phyloP scores from a whole-genome alignment of 2,113 vertebrate species.

The Lanius ludovicianus region DNA sequence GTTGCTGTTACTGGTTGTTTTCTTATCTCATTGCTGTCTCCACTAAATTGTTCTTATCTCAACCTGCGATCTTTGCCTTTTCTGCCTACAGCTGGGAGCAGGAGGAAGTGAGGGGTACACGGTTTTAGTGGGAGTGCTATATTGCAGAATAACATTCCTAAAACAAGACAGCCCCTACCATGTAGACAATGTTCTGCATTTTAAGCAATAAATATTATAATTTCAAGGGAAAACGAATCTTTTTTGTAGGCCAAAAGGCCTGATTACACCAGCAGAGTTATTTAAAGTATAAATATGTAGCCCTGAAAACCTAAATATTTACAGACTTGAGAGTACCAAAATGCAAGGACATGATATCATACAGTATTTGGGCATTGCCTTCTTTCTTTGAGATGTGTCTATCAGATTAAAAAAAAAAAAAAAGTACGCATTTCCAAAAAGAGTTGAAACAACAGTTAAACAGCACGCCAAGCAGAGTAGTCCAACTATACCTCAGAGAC shows the following conservation, averaged over 20 bases:
- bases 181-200: background rate
- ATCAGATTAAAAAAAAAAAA: background rate
- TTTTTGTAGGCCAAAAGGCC: background rate
- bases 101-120: background rate
- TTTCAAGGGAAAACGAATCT: background rate
- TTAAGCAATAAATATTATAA: background rate
- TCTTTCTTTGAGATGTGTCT: background rate
- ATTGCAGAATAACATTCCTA: background rate
- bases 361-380: background rate
- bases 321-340: background rate
- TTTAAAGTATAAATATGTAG: background rate
- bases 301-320: background rate
- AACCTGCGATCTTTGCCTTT: fast-evolving
- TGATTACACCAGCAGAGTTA: background rate
- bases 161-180: background rate
- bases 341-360: background rate
- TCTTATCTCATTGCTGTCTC: background rate
- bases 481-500: background rate
- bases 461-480: background rate
- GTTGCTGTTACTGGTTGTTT: background rate
- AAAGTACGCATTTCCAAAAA: background rate
- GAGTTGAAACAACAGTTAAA: background rate
- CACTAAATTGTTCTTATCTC: background rate
- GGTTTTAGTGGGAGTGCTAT: background rate
- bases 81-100: background rate